Evolutionary conservation across 2,113 vertebrate species (phyloP).

Genomic region (Sitta europaea): DNA sequence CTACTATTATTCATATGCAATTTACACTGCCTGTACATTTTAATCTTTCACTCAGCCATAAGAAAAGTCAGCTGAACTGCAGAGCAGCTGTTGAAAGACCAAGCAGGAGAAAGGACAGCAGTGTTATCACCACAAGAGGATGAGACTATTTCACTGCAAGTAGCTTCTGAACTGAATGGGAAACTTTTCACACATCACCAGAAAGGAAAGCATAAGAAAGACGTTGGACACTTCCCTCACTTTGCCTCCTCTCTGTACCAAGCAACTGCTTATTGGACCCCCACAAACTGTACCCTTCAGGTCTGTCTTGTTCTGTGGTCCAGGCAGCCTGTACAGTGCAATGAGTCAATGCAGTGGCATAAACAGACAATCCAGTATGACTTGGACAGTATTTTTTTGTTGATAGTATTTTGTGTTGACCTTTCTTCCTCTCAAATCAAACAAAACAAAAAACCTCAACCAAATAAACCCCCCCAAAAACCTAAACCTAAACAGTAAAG

Average conservation of each 20-base stretch:
- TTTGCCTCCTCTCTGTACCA: background rate
- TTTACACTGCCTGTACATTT: background rate
- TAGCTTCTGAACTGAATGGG: background rate
- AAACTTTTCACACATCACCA: background rate
- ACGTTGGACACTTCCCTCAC: rapidly evolving
- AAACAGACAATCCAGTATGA: background rate
- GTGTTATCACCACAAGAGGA: background rate
- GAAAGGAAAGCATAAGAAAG: background rate
- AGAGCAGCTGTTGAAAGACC: background rate
- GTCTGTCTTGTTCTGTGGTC: background rate
- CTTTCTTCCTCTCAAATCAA: background rate
- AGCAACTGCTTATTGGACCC: background rate
- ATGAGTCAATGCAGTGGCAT: background rate
- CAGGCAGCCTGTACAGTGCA: background rate
- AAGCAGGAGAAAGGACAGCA: background rate
- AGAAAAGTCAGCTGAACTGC: background rate
- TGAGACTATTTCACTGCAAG: background rate
- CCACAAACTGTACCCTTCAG: background rate
- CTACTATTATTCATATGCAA: background rate
- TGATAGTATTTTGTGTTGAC: background rate
- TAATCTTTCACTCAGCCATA: background rate
- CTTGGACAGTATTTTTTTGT: background rate
- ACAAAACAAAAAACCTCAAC: background rate
- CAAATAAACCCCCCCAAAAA: rapidly evolving
- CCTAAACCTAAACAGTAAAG: background rate